Percentiles rank a stretch among this genome's conserved stretches.
Conservation (phyloP, 1,140 invertebrate species). For the Bathynomus jamesi region DNA sequence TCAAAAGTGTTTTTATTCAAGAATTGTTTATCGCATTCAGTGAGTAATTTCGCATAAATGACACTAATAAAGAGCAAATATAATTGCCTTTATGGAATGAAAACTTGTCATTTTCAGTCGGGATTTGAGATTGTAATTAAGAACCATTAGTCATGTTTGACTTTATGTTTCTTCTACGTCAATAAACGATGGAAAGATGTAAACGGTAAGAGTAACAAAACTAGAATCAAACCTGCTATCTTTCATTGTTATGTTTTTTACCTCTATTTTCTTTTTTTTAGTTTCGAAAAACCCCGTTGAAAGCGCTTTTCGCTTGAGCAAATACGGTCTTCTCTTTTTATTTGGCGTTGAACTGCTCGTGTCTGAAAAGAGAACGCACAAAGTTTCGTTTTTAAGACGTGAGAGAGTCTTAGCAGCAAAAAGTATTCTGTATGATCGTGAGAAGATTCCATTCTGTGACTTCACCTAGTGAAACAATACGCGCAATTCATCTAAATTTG, state of each 20-base stretch:
- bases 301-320: slow-evolving; percentile 71
- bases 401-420: too few species aligned
- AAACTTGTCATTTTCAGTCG: not conserved
- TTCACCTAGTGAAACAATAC: not conserved
- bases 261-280: slow-evolving; percentile 58
- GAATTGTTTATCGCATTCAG: not conserved
- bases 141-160: not conserved
- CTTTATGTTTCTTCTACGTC: not conserved
- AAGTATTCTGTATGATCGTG: not conserved
- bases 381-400: not conserved
- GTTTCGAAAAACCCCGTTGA: slow-evolving; percentile 77
- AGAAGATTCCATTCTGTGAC: not conserved
- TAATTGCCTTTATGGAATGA: not conserved
- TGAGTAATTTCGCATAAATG: not conserved
- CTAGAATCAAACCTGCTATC: too few species aligned
- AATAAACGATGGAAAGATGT: not conserved
- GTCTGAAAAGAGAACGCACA: slow-evolving; percentile 8
- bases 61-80: not conserved
- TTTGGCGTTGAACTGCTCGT: slow-evolving; percentile 13
- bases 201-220: too few species aligned
- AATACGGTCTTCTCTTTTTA: slow-evolving; percentile 59
- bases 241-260: slow-evolving; percentile 37
- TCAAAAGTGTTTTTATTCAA: not conserved
- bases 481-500: not conserved
- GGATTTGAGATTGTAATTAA: not conserved